Percentiles rank a stretch among this genome's conserved stretches.
phyloP scores from a whole-genome alignment of 2,113 vertebrate species.

The Pseudonaja textilis region DNA sequence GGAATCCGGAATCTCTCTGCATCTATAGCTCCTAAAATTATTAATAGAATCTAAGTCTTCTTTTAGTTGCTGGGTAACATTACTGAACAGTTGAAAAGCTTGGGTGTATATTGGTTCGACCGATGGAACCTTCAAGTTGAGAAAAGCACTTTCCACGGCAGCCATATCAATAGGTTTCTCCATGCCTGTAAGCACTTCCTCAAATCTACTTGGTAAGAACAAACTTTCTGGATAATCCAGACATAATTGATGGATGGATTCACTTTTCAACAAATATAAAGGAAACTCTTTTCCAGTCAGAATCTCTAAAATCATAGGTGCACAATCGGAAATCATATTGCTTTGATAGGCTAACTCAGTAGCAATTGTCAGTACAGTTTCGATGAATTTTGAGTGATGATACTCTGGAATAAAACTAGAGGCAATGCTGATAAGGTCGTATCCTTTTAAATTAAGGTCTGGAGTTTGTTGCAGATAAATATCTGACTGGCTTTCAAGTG shows the following conservation, averaged over 20 bases:
- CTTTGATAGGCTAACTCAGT: background rate
- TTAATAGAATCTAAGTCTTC: background rate
- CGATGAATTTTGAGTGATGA: background rate
- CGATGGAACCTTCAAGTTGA: constrained; percentile 14
- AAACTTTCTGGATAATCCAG: constrained; percentile 39
- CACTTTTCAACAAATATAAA: background rate
- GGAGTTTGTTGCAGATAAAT: constrained; percentile 19
- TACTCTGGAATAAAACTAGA: background rate
- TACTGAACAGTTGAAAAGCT: background rate
- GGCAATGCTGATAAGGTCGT: fast-evolving
- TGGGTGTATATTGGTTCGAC: constrained; percentile 30
- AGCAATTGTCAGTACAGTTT: constrained; percentile 4
- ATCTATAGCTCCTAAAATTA: background rate
- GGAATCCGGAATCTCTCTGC: constrained; percentile 6
- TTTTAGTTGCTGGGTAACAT: background rate
- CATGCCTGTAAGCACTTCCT: background rate
- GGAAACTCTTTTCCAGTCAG: constrained; percentile 11
- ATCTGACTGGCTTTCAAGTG: constrained; percentile 36
- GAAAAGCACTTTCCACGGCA: background rate
- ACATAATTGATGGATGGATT: background rate
- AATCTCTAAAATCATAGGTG: constrained; percentile 29
- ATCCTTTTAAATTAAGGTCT: background rate
- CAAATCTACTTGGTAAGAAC: constrained; percentile 20
- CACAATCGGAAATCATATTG: background rate
- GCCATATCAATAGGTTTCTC: background rate